Percentiles rank a stretch among this genome's conserved stretches.
Evolutionary conservation across 2,113 vertebrate species (phyloP).

Genomic region (Zeus faber): DNA sequence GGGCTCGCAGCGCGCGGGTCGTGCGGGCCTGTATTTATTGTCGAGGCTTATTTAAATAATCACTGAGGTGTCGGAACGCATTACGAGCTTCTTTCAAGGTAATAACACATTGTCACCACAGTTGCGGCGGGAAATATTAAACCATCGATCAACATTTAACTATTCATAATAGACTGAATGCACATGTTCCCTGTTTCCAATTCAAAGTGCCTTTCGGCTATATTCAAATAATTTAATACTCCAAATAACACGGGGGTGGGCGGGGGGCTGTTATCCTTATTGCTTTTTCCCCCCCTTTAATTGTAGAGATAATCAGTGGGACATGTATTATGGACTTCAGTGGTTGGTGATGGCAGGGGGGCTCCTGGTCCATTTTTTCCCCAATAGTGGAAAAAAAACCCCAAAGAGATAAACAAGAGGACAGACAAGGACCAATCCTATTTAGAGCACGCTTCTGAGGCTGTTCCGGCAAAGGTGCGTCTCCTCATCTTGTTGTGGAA

Average conservation of each 20-base stretch:
- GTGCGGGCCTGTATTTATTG: constrained; percentile 58
- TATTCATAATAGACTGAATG: constrained; percentile 72
- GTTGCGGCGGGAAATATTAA: constrained; percentile 76
- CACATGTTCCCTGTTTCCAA: constrained; percentile 68
- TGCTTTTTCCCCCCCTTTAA: constrained; percentile 55
- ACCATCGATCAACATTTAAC: constrained; percentile 78
- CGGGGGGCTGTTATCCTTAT: constrained; percentile 52
- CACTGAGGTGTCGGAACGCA: constrained; percentile 54
- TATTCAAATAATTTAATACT: constrained; percentile 72
- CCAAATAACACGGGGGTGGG: constrained; percentile 48
- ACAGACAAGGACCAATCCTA: too few species aligned
- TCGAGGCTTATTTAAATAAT: constrained; percentile 72
- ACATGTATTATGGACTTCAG: too few species aligned
- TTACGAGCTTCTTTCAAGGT: constrained; percentile 69
- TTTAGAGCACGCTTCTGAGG: too few species aligned
- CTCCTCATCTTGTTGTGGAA: too few species aligned
- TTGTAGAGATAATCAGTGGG: constrained; percentile 48
- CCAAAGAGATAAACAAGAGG: too few species aligned
- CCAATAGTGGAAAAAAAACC: too few species aligned
- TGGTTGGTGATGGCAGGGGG: too few species aligned
- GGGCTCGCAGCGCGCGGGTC: constrained; percentile 45
- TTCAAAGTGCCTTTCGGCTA: constrained; percentile 68
- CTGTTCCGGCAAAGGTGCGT: too few species aligned
- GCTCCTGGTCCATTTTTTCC: too few species aligned
- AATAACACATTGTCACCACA: constrained; percentile 71